phyloP scores from a whole-genome alignment of 2,113 vertebrate genomes.

The Pomatorhinus ruficollis region DNA sequence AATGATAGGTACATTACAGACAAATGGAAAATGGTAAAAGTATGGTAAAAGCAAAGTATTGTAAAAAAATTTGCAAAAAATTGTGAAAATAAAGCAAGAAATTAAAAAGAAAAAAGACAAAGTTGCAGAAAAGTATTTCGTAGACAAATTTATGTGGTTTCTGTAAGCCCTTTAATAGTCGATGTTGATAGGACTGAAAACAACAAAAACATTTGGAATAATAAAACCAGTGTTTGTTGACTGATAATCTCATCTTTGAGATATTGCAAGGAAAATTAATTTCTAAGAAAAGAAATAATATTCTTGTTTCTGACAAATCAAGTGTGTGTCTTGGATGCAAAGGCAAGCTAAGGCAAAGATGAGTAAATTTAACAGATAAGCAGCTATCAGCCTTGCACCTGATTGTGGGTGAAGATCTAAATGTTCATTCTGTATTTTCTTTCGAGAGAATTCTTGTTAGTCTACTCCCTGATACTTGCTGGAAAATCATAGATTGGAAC shows the following conservation, averaged over 20 bases:
- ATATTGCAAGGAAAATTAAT: background rate
- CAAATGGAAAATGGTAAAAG: background rate
- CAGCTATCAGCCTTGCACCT: background rate
- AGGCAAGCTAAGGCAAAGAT: background rate
- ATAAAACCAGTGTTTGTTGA: background rate
- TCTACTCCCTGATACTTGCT: background rate
- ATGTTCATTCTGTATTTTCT: background rate
- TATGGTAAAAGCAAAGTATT: background rate
- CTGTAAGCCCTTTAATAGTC: background rate
- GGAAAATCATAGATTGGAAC: background rate
- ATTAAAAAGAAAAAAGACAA: background rate
- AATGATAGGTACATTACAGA: background rate
- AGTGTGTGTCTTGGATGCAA: background rate
- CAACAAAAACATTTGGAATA: background rate
- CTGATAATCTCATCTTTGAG: background rate
- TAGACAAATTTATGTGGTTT: background rate
- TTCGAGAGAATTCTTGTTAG: background rate
- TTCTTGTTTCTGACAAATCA: background rate
- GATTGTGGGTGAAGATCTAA: background rate
- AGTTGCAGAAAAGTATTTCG: background rate
- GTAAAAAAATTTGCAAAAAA: no score
- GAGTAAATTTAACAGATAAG: background rate
- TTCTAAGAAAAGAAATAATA: background rate
- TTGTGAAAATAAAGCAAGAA: background rate
- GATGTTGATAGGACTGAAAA: background rate